Base-by-base conservation (phyloP, 2,797 vertebrate genomes). In the Carcharodon carcharias region DNA sequence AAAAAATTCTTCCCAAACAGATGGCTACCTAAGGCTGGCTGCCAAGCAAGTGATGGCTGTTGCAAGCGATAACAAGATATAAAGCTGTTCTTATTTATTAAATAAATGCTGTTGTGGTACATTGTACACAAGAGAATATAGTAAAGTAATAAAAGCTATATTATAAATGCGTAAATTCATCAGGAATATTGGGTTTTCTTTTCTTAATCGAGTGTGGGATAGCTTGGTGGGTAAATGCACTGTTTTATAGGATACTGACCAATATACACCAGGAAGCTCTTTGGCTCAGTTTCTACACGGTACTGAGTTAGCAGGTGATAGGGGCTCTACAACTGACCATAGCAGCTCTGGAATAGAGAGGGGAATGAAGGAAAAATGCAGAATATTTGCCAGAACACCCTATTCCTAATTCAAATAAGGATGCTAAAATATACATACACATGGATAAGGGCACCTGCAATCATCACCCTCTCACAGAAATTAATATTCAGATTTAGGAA, bases 11-110 rank as follows among this genome's bases (percentile, higher is more conserved):
- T 96, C 96, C 96, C 96, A 97, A 97, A 97, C 97, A 98, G 98
- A 98, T 97, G 97, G 98, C 97, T 97, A 96, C 96, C 96, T 96
- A 96, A 97, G 97, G 97, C 97, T 92, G 96, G 95, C 96, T 97
- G 98, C 98, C 98, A 97, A 9, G 1, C 96, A 97, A 97, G 96
- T 96, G 96, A 96, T 96, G 97, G 97, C 80, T 97, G 97, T 97
- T 97, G 95, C 92, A 96, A 97, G 96, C 96, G 97, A 97, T 96
- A 21, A 96, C 80, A 96, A 97, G 97, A 97, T 97, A 97, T 96
- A 97, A 96, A 97, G 96, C 58, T 58, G 0, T 97, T 95, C 56
- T 77, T 96, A 92, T 96, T 95, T 96, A 96, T n/a, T 54, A 31
- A 96, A 95, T 71, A 96, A 95, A 95, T 95, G 35, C 56, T 97